Conservation (phyloP, 2,113 vertebrate genomes). For the Poeciliopsis retropinna region DNA sequence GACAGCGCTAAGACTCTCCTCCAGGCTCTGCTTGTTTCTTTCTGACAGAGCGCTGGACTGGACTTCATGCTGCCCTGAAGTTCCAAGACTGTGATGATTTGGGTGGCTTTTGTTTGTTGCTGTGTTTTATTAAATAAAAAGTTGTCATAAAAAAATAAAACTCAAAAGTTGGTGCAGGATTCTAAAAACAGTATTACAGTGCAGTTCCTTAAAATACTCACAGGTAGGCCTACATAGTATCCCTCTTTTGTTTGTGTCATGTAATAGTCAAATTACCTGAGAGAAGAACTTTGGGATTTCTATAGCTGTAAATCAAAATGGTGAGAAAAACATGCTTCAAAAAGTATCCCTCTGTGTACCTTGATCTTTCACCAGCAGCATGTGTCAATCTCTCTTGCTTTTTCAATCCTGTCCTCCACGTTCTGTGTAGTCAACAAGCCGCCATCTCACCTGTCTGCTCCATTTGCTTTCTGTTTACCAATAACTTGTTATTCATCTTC, state of each 20-base stretch:
- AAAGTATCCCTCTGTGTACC: neutral
- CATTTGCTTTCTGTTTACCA: constrained; percentile 19
- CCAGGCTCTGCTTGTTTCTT: too few species aligned
- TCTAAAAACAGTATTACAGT: neutral
- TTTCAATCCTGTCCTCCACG: neutral
- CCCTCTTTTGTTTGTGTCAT: neutral
- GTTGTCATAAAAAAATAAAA: too few species aligned
- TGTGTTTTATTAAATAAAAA: neutral
- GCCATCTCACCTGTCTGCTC: constrained; percentile 27
- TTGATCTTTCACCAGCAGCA: neutral
- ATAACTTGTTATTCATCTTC: constrained; percentile 3
- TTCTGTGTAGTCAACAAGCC: neutral
- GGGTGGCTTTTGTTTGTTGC: neutral
- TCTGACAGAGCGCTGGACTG: too few species aligned
- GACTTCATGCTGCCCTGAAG: too few species aligned
- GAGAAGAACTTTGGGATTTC: neutral
- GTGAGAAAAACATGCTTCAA: neutral
- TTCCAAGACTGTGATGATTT: too few species aligned
- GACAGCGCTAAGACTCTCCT: too few species aligned
- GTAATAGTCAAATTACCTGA: too few species aligned
- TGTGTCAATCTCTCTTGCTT: neutral
- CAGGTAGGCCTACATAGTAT: neutral
- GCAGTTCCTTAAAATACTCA: neutral
- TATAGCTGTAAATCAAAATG: too few species aligned
- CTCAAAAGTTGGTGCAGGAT: neutral